Base-by-base conservation (phyloP, 1,140 invertebrate genomes). In the Lamellibrachia luymesi region DNA sequence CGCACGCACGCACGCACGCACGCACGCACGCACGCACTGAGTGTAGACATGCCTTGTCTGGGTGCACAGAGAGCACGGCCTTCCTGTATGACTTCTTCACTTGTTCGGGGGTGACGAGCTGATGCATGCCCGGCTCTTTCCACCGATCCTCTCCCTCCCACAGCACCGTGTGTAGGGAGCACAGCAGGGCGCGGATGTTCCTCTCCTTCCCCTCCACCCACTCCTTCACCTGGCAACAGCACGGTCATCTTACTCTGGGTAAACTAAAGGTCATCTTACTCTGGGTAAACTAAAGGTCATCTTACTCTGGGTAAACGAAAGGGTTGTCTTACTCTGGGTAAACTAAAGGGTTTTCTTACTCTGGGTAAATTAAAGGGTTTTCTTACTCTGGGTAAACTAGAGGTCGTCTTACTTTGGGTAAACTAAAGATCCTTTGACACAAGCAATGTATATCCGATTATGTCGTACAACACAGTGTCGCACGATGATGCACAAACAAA, bases 31-130 rank as follows among this genome's bases (percentile, higher is more conserved):
- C 51, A 8, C 49, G 6, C 22, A 2, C 49, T 91, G 27, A 92
- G 8, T 8, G 10, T 51, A 50, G 50, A 94, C 90, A 95, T 97
- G 99, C 98, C 97, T 99, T 99, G 96, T 99, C 99, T 0, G 99
- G 99, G 97, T 99, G 99, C 52, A 99, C 98, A 92, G 98, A 98
- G 22, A 99, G 97, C 95, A 99, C 99, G 49, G 99, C 99, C 96
- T 98, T 98, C 89, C 98, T 97, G 96, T 99, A 99, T 80, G 98
- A 97, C 95, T 99, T 99, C 96, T 99, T 99, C 22, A 99, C 99
- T 96, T 99, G 98, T 4, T 97, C 97, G 8, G 98, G 96, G 0
- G 98, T 97, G 0, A 99, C 98, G 50, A 99, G 97, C 93, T 99
- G 98, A 95, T 98, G 97, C 98, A 99, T 99, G 94, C 99, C 98